Evolutionary conservation across 1,140 invertebrate species (phyloP).

Genomic region (Aradophagus sp.): DNA sequence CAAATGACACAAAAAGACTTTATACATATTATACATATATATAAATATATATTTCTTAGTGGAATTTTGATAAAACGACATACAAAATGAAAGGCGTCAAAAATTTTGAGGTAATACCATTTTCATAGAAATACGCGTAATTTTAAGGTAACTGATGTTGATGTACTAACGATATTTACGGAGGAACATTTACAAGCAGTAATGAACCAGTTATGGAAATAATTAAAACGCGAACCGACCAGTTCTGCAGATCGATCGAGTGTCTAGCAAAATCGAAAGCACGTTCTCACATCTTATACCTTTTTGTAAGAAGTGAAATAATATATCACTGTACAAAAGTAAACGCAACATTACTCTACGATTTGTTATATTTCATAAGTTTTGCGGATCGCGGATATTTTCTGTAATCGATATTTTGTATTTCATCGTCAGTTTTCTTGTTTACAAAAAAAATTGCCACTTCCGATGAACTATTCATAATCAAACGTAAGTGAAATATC

Average conservation of each 20-base stretch:
- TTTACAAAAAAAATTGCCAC: neutral
- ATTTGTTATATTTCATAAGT: conserved; percentile 42
- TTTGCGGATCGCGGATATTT: conserved; percentile 15
- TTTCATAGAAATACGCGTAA: conserved; percentile 57
- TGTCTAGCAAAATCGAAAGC: conserved; percentile 54
- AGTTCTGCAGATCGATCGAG: conserved; percentile 46
- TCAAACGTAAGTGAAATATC: conserved; percentile 21
- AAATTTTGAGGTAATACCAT: conserved; percentile 54
- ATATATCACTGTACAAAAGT: conserved; percentile 61
- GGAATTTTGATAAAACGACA: conserved; percentile 69
- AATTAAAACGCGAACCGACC: conserved; percentile 52
- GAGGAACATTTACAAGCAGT: conserved; percentile 38
- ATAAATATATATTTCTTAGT: conserved; percentile 69
- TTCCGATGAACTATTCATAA: conserved; percentile 3
- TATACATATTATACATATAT: conserved; percentile 61
- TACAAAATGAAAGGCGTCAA: conserved; percentile 60
- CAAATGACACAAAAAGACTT: conserved; percentile 57
- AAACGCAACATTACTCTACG: conserved; percentile 51
- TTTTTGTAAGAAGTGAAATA: conserved; percentile 58
- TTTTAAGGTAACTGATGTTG: conserved; percentile 61
- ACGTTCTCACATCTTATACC: conserved; percentile 50
- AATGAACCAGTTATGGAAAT: conserved; percentile 42
- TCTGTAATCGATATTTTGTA: conserved; percentile 15
- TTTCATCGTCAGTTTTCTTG: neutral
- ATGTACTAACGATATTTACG: conserved; percentile 61